These are phyloP conservation scores for Diabrotica undecimpunctata DNA, from an alignment of 1,140 invertebrate genomes.

Conservation along the genomic window DNA sequence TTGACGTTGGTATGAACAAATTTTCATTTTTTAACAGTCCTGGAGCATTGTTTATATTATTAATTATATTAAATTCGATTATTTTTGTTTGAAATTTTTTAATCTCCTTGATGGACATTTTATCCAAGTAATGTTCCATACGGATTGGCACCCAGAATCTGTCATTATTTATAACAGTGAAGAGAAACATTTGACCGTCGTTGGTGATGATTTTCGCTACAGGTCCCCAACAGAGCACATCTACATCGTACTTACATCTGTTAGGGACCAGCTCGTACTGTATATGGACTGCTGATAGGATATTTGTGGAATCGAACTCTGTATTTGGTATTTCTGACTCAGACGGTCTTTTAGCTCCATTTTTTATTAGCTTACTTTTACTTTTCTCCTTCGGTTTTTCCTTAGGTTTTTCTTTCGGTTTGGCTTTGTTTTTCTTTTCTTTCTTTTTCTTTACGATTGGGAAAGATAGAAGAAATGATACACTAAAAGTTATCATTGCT, in stretches of 20 bases:
- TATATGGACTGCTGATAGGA: slow-evolving; percentile 14
- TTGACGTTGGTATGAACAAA: background rate
- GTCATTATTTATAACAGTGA: slow-evolving; percentile 19
- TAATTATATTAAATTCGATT: slow-evolving; percentile 20
- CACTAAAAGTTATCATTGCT: slow-evolving; percentile 9
- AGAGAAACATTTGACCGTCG: slow-evolving; percentile 23
- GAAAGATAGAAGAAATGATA: slow-evolving; percentile 7
- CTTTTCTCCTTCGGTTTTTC: background rate
- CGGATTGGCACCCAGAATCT: slow-evolving; percentile 26
- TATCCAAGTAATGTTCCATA: slow-evolving; percentile 22
- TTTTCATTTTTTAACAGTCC: slow-evolving; percentile 4
- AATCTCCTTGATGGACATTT: slow-evolving; percentile 24
- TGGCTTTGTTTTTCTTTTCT: slow-evolving; percentile 2
- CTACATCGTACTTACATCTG: slow-evolving; percentile 23
- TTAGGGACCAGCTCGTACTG: slow-evolving; percentile 24
- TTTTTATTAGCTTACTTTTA: background rate
- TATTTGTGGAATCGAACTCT: slow-evolving; percentile 5
- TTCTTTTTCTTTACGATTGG: slow-evolving; percentile 1
- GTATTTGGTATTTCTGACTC: background rate
- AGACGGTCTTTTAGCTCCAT: background rate
- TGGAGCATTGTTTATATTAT: background rate
- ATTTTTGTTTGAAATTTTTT: slow-evolving; percentile 23
- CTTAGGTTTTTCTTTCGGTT: background rate
- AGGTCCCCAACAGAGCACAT: slow-evolving; percentile 27
- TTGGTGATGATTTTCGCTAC: slow-evolving; percentile 25